Percentiles rank a stretch among this genome's conserved stretches.
Evolutionary conservation across 2,797 vertebrate species (phyloP).

Genomic region (Delichon dasypus): DNA sequence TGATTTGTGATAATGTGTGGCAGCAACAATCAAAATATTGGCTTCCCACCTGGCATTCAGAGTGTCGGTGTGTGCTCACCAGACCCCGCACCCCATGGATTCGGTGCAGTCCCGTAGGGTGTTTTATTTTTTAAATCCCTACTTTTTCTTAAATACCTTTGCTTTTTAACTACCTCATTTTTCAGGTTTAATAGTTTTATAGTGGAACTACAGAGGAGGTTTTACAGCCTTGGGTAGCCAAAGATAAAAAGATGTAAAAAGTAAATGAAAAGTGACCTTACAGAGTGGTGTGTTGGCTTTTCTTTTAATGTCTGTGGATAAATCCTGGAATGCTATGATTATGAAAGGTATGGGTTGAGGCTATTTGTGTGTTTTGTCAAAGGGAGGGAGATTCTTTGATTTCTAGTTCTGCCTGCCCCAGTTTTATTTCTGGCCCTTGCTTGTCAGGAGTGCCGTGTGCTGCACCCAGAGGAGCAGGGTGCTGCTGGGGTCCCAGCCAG

Average conservation of each 20-base stretch:
- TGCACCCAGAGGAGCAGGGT: rapidly evolving
- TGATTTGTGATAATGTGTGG: neutral
- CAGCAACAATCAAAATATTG: neutral
- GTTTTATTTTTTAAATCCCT: neutral
- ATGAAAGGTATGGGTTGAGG: neutral
- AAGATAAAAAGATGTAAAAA: neutral
- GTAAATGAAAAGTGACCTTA: neutral
- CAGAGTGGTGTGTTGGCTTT: neutral
- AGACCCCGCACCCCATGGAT: rapidly evolving
- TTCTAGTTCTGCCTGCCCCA: neutral
- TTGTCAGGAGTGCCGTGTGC: neutral
- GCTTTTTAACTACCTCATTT: neutral
- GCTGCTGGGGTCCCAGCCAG: neutral
- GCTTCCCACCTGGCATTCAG: neutral
- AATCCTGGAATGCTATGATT: neutral
- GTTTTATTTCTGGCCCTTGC: neutral
- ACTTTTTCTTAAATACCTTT: rapidly evolving
- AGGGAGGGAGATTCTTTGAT: neutral
- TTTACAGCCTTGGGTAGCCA: neutral
- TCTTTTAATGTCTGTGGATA: neutral
- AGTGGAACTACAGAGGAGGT: neutral
- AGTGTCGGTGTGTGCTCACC: neutral
- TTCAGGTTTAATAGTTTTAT: neutral
- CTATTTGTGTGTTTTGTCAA: neutral
- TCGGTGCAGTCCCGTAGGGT: neutral